Conservation (phyloP, 2,888 invertebrate genomes). For the Embidobia sp. region DNA sequence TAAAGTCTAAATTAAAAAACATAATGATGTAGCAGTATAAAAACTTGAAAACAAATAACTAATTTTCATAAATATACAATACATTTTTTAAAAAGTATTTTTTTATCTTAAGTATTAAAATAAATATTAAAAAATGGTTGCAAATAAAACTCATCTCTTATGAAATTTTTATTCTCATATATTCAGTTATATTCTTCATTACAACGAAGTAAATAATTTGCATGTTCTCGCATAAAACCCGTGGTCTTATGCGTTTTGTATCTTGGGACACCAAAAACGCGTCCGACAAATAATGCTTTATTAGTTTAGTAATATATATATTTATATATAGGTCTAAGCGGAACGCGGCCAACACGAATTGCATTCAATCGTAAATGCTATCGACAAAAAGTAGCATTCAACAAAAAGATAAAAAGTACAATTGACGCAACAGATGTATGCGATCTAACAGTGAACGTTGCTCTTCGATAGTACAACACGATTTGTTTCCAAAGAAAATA, state of each 20-base stretch:
- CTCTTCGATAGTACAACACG: slow-evolving; percentile 31
- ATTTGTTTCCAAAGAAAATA: slow-evolving; percentile 61
- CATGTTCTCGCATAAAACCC: slow-evolving; percentile 25
- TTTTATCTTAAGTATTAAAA: background rate
- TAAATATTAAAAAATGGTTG: background rate
- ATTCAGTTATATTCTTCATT: slow-evolving; percentile 54
- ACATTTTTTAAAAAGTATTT: too few relatives aligned
- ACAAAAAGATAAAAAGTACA: slow-evolving; percentile 34
- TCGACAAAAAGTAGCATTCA: slow-evolving; percentile 24
- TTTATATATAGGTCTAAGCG: slow-evolving; percentile 33
- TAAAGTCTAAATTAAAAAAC: too few relatives aligned
- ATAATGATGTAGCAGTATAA: too few relatives aligned
- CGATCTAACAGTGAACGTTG: slow-evolving; percentile 17
- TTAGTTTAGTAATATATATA: slow-evolving; percentile 37
- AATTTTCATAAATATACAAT: too few relatives aligned
- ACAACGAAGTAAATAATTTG: slow-evolving; percentile 60
- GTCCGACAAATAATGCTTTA: slow-evolving; percentile 39
- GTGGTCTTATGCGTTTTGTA: slow-evolving; percentile 22
- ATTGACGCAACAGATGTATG: slow-evolving; percentile 20
- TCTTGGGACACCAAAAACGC: slow-evolving; percentile 52
- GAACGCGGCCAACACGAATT: slow-evolving; percentile 46
- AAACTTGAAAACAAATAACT: too few relatives aligned
- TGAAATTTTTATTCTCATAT: slow-evolving; percentile 51
- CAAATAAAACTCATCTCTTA: slow-evolving; percentile 6
- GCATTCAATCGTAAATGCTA: slow-evolving; percentile 48